Conservation (phyloP, 2,888 invertebrate species). For the Vannuccia rotundouncinata region DNA sequence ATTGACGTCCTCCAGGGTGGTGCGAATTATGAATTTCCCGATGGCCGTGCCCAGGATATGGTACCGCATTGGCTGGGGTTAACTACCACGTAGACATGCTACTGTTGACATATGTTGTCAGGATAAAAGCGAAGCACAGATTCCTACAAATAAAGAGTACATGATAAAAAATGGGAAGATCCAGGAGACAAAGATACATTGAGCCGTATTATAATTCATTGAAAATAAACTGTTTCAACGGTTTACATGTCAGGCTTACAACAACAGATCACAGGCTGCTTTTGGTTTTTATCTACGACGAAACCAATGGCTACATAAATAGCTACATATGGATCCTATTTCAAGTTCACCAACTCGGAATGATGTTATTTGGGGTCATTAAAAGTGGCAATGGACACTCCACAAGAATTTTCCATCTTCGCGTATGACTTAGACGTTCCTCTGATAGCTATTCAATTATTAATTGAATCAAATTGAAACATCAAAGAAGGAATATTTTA, state of each 20-base stretch:
- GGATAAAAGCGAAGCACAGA: not conserved
- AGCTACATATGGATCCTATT: not conserved
- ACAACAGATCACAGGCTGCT: not conserved
- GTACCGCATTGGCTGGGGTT: no score
- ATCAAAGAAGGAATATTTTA: no score
- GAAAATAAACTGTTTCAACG: not conserved
- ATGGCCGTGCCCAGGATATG: no score
- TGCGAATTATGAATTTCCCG: no score
- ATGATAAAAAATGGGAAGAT: not conserved
- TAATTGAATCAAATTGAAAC: no score
- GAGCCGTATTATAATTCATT: not conserved
- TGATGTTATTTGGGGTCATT: not conserved
- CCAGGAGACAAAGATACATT: not conserved
- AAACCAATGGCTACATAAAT: not conserved
- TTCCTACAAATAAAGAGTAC: not conserved
- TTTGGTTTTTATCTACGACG: not conserved
- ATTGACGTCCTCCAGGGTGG: no score
- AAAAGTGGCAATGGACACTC: not conserved
- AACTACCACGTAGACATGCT: no score
- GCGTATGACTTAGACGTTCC: not conserved
- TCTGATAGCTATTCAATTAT: not conserved
- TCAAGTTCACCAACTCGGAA: not conserved
- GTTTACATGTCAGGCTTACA: not conserved
- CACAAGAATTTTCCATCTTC: not conserved
- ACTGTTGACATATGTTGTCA: not conserved